Percentiles rank a stretch among this genome's conserved stretches.
Conservation (phyloP, 2,888 invertebrate genomes). For the Chironomus riparius region DNA sequence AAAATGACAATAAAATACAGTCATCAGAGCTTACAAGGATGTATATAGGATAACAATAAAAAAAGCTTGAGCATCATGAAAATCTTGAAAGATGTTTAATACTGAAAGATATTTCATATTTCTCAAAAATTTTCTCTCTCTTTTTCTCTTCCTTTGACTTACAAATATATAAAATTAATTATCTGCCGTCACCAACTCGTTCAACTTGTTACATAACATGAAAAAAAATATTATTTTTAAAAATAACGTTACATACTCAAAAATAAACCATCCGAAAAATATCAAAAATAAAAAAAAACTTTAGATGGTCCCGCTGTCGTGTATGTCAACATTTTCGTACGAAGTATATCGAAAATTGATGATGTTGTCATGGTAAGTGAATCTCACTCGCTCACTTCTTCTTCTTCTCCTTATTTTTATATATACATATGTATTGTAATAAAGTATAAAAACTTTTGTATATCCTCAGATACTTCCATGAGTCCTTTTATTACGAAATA, state of each 20-base stretch:
- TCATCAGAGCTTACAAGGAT: neutral
- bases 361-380: constrained; percentile 97
- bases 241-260: too few relatives aligned
- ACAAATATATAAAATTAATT: too few relatives aligned
- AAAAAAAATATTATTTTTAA: too few relatives aligned
- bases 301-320: constrained; percentile 91
- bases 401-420: neutral
- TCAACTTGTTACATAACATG: neutral
- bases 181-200: neutral
- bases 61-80: neutral
- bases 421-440: neutral
- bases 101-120: neutral
- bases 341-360: constrained; percentile 99
- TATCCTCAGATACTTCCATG: constrained; percentile 1
- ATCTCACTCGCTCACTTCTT: neutral
- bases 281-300: constrained; percentile 32
- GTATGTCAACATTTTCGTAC: constrained; percentile 95
- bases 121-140: neutral
- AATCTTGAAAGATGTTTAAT: neutral
- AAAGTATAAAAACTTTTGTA: neutral
- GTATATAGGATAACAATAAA: neutral
- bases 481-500: neutral
- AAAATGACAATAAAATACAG: constrained; percentile 19
- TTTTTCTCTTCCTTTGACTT: neutral
- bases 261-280: too few relatives aligned